These are phyloP conservation scores for Lithodes maja DNA, from an alignment of 2,888 invertebrate species.

Conservation along the genomic window DNA sequence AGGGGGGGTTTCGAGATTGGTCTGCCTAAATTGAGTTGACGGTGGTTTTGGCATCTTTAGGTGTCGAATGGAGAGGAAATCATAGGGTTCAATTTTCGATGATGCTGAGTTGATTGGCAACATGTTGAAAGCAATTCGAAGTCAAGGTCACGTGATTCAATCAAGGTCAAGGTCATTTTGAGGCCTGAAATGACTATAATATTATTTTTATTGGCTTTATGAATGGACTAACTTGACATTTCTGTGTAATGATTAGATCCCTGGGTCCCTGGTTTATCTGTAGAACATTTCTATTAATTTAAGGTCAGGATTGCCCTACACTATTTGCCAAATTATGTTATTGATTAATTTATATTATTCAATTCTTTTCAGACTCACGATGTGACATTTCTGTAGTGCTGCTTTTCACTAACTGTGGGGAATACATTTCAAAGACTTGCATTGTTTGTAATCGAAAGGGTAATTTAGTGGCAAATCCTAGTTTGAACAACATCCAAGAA, in stretches of 20 bases:
- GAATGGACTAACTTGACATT: slow-evolving; percentile 25
- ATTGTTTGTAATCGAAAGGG: slow-evolving; percentile 11
- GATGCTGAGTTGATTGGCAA: slow-evolving; percentile 20
- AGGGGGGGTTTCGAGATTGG: too few species aligned
- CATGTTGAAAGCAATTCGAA: slow-evolving; percentile 29
- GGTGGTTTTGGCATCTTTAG: too few species aligned
- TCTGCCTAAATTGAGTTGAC: too few species aligned
- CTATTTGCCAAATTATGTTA: slow-evolving; percentile 13
- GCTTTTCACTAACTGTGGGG: slow-evolving; percentile 20
- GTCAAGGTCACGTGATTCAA: neutral
- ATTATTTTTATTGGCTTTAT: slow-evolving; percentile 1
- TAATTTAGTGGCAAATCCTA: slow-evolving; percentile 28
- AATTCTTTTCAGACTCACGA: slow-evolving; percentile 7
- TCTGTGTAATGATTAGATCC: slow-evolving; percentile 25
- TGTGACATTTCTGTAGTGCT: slow-evolving; percentile 15
- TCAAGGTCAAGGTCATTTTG: slow-evolving; percentile 10
- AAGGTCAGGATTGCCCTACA: slow-evolving; percentile 17
- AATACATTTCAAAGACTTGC: slow-evolving; percentile 28
- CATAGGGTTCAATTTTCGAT: neutral
- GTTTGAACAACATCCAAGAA: slow-evolving; percentile 18
- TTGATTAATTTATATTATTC: neutral
- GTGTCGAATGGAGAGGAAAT: too few species aligned
- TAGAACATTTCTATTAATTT: slow-evolving; percentile 5
- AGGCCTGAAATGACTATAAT: slow-evolving; percentile 15
- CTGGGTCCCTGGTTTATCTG: slow-evolving; percentile 8